Percentiles rank a stretch among this genome's conserved stretches.
Evolutionary conservation across 2,113 vertebrate genomes (phyloP).

Genomic region (Ornithorhynchus anatinus): DNA sequence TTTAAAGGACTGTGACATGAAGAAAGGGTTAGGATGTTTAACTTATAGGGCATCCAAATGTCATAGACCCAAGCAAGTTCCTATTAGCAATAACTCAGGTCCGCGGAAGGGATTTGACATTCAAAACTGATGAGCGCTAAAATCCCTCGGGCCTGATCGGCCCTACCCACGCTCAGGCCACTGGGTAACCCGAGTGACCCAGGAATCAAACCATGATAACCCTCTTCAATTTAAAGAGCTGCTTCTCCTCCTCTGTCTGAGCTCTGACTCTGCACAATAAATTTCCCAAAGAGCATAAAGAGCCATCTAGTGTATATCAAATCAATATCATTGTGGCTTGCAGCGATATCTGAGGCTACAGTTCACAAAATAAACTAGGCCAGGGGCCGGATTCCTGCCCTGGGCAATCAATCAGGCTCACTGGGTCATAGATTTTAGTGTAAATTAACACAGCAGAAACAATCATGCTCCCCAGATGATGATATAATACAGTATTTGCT

Average conservation of each 20-base stretch:
- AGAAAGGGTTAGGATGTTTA: slow-evolving; percentile 79
- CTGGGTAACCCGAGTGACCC: slow-evolving; percentile 76
- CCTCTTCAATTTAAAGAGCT: slow-evolving; percentile 81
- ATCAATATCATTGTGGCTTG: slow-evolving; percentile 82
- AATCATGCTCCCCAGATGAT: slow-evolving; percentile 72
- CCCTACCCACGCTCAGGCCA: slow-evolving; percentile 76
- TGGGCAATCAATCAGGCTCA: slow-evolving; percentile 82
- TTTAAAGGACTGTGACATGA: slow-evolving; percentile 71
- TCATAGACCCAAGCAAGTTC: slow-evolving; percentile 75
- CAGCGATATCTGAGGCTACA: slow-evolving; percentile 81
- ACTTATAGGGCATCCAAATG: slow-evolving; percentile 83
- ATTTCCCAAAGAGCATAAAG: slow-evolving; percentile 84
- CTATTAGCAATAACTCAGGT: slow-evolving; percentile 83
- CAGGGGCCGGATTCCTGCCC: slow-evolving; percentile 81
- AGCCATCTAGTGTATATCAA: slow-evolving; percentile 85
- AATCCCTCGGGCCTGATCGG: slow-evolving; percentile 71
- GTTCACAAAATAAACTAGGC: slow-evolving; percentile 86
- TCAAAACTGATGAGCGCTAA: slow-evolving; percentile 80
- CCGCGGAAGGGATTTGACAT: slow-evolving; percentile 78
- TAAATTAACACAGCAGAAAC: slow-evolving; percentile 86
- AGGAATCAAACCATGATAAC: slow-evolving; percentile 79
- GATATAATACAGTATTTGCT: slow-evolving; percentile 75
- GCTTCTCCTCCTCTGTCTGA: slow-evolving; percentile 74
- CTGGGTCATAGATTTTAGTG: slow-evolving; percentile 84
- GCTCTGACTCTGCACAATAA: slow-evolving; percentile 80